Evolutionary conservation across 2,113 vertebrate genomes (phyloP).

Genomic region (Smithornis capensis): DNA sequence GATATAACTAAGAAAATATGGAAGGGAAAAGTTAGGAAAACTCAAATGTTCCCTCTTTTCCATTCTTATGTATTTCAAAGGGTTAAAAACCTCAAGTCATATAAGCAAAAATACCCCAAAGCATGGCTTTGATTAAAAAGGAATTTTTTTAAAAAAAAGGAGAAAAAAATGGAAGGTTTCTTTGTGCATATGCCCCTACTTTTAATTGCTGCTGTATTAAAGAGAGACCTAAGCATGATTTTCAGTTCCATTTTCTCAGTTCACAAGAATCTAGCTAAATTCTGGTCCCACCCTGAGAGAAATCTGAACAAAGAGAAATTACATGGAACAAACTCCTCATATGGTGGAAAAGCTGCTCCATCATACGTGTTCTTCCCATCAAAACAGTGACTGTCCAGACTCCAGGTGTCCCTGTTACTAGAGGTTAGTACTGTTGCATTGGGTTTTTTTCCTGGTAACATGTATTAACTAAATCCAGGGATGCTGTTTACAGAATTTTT

Average conservation of each 20-base stretch:
- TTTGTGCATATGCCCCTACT: not conserved
- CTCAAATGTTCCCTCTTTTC: not conserved
- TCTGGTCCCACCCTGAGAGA: not conserved
- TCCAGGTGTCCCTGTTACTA: not conserved
- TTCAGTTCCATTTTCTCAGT: not conserved
- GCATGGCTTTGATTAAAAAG: conserved; percentile 8
- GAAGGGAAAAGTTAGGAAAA: not conserved
- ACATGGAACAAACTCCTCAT: not conserved
- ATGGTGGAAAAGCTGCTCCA: not conserved
- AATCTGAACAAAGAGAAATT: not conserved
- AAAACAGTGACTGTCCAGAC: not conserved
- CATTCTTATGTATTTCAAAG: not conserved
- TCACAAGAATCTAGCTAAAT: not conserved
- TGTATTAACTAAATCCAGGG: not conserved
- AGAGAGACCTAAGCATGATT: not conserved
- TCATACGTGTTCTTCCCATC: not conserved
- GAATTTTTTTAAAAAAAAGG: not conserved
- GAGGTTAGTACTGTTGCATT: not conserved
- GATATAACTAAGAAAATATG: conserved; percentile 22
- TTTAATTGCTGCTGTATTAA: not conserved
- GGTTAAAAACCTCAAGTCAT: conserved; percentile 9
- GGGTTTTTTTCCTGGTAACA: not conserved
- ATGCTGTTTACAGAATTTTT: not conserved
- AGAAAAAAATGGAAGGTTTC: not conserved
- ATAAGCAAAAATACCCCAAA: conserved; percentile 8